These are phyloP conservation scores for Stictocephala bisonia DNA, from an alignment of 2,888 invertebrate species.

Conservation along the genomic window DNA sequence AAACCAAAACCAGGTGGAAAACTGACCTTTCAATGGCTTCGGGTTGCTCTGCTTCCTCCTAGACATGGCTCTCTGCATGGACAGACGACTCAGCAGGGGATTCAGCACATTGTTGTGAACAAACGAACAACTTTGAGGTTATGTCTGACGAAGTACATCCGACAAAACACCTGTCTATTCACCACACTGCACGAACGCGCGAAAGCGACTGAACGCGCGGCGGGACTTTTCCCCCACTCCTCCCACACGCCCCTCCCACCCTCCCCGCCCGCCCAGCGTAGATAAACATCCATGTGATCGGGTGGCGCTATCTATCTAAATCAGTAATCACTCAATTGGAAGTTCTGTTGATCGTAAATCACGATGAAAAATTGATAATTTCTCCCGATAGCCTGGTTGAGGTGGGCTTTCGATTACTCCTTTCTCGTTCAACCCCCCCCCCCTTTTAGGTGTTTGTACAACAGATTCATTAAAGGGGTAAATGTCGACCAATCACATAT, in stretches of 20 bases:
- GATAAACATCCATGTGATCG: conserved; percentile 44
- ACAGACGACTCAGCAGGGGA: not conserved
- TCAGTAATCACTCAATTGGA: conserved; percentile 47
- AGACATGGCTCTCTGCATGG: conserved; percentile 74
- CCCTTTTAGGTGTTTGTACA: no score
- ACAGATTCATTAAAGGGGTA: no score
- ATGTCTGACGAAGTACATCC: conserved; percentile 32
- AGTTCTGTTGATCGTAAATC: conserved; percentile 39
- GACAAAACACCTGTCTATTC: not conserved
- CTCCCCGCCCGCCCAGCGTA: not conserved
- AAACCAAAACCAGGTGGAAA: not conserved
- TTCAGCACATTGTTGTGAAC: conserved; percentile 22
- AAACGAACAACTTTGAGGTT: conserved; percentile 36
- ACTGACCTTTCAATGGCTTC: conserved; percentile 90
- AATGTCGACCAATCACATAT: no score
- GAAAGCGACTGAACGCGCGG: conserved; percentile 37
- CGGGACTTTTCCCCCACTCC: conserved; percentile 8
- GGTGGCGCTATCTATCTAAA: conserved; percentile 41
- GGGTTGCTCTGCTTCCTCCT: conserved; percentile 96
- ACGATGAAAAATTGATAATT: conserved; percentile 32
- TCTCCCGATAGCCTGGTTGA: conserved; percentile 5
- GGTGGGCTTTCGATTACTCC: conserved; percentile 15
- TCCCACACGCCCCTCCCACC: conserved; percentile 8
- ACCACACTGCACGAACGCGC: conserved; percentile 27
- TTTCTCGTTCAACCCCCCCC: no score